Conservation (phyloP, 2,888 invertebrate genomes). For the Coremacera marginata region DNA sequence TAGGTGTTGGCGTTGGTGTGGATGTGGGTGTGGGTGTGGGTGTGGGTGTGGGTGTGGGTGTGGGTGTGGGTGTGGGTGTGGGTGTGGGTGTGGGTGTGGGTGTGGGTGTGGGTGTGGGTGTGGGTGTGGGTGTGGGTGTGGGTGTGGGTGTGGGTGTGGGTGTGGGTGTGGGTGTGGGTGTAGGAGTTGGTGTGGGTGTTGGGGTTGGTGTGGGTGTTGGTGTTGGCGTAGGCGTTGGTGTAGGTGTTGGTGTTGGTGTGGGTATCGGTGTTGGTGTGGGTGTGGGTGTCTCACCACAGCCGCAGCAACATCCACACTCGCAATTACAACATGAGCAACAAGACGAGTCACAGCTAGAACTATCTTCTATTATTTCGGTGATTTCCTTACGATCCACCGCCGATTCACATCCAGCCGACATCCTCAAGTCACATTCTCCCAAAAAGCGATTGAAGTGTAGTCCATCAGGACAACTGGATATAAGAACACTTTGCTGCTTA, state of each 20-base stretch:
- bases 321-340: not conserved
- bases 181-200: not conserved
- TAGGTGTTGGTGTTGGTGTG: not conserved
- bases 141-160: not conserved
- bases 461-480: slow-evolving; percentile 42
- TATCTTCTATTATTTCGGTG: not conserved
- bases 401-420: too few relatives aligned
- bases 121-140: not conserved
- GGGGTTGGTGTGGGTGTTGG: not conserved
- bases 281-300: not conserved
- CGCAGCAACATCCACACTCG: not conserved
- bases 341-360: not conserved
- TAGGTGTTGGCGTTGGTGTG: not conserved
- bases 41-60: not conserved
- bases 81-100: not conserved
- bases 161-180: slow-evolving; percentile 7
- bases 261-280: not conserved
- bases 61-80: not conserved
- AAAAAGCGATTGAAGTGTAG: slow-evolving; percentile 44
- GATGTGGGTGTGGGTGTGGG: not conserved
- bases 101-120: slow-evolving; percentile 10
- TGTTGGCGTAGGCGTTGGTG: not conserved
- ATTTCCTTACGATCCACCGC: slow-evolving; percentile 34
- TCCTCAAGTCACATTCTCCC: slow-evolving; percentile 40
- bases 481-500: slow-evolving; percentile 44